Conservation (phyloP, 2,888 invertebrate genomes). For the Orgyia antiqua region DNA sequence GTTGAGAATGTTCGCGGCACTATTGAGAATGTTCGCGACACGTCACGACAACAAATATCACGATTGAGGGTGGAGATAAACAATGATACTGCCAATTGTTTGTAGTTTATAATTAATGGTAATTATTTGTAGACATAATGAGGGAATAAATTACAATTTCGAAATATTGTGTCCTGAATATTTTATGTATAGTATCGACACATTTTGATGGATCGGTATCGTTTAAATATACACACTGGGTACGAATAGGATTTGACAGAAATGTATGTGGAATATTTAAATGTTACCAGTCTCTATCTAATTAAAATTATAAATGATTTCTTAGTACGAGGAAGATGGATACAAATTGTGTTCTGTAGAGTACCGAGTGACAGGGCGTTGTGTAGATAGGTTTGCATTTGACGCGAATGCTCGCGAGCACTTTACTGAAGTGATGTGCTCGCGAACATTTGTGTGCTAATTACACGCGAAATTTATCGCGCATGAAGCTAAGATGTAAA, state of each 20-base stretch:
- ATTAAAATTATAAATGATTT: slow-evolving; percentile 61
- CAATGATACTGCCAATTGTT: slow-evolving; percentile 74
- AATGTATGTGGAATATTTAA: too few species aligned
- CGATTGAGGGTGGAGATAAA: slow-evolving; percentile 48
- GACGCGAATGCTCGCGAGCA: slow-evolving; percentile 20
- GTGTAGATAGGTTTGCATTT: slow-evolving; percentile 64
- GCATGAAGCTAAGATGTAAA: slow-evolving; percentile 60
- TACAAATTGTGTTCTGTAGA: slow-evolving; percentile 75
- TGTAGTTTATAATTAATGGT: slow-evolving; percentile 66
- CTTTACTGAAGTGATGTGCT: slow-evolving; percentile 10
- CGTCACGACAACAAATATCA: slow-evolving; percentile 54
- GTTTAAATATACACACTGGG: slow-evolving; percentile 29
- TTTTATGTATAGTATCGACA: slow-evolving; percentile 68
- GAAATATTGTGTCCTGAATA: slow-evolving; percentile 70
- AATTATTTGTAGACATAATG: slow-evolving; percentile 65
- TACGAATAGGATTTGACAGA: too few species aligned
- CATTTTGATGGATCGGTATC: slow-evolving; percentile 40
- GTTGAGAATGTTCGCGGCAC: slow-evolving; percentile 4
- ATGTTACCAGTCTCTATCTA: too few species aligned
- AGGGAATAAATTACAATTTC: slow-evolving; percentile 47
- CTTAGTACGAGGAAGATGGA: slow-evolving; percentile 61
- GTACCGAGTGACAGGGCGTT: slow-evolving; percentile 69
- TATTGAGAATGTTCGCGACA: slow-evolving; percentile 16
- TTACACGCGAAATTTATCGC: slow-evolving; percentile 45
- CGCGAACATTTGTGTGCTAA: slow-evolving; percentile 19